Conservation (phyloP, 1,140 invertebrate genomes). For the Condylostylus longicornis region DNA sequence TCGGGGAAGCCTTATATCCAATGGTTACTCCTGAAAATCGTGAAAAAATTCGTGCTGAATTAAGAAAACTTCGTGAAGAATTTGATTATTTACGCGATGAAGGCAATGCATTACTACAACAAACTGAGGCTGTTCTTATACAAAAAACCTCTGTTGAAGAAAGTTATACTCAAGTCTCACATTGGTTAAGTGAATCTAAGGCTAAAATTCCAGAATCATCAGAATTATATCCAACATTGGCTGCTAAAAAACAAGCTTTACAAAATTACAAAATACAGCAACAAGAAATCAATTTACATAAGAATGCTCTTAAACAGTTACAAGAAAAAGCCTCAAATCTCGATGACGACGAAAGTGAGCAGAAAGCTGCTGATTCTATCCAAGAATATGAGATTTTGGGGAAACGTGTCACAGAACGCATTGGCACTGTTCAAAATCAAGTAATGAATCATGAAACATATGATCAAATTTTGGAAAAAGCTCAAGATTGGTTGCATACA, state of each 20-base stretch:
- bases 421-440: conserved; percentile 50
- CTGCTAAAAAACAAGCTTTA: conserved; percentile 72
- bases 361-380: conserved; percentile 51
- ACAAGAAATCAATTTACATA: conserved; percentile 70
- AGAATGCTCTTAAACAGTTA: conserved; percentile 60
- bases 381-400: conserved; percentile 52
- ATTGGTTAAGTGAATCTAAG: conserved; percentile 63
- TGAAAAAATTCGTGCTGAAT: conserved; percentile 65
- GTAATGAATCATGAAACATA: conserved; percentile 71
- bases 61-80: conserved; percentile 61
- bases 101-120: conserved; percentile 69
- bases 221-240: conserved; percentile 55
- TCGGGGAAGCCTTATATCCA: conserved; percentile 74
- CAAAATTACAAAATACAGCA: conserved; percentile 56
- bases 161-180: conserved; percentile 63
- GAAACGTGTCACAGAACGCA: conserved; percentile 49
- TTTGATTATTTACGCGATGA: conserved; percentile 74
- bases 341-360: conserved; percentile 56
- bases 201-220: conserved; percentile 49
- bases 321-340: conserved; percentile 57
- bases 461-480: conserved; percentile 56
- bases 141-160: conserved; percentile 83
- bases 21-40: conserved; percentile 73
- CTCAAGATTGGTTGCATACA: conserved; percentile 46
- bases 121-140: conserved; percentile 69